Evolutionary conservation across 2,113 vertebrate genomes (phyloP).

Genomic region (Neolamprologus variostigma): DNA sequence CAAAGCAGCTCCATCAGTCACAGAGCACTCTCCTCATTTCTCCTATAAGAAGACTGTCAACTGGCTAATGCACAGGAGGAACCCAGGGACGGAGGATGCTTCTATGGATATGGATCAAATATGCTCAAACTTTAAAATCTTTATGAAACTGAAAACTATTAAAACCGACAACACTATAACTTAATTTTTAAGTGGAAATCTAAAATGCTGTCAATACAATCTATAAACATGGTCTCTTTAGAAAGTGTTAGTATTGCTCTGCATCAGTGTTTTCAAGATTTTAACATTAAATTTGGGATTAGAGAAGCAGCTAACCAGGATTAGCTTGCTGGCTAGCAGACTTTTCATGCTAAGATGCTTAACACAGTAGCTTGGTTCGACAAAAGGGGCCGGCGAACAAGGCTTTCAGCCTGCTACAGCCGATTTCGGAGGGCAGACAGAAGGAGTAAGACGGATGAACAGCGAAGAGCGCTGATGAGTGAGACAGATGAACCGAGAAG

Average conservation of each 20-base stretch:
- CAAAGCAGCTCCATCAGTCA: conserved; percentile 66
- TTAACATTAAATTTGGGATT: not conserved
- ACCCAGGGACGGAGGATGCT: conserved; percentile 24
- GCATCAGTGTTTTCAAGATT: not conserved
- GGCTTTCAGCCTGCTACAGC: conserved; percentile 19
- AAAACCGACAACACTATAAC: not conserved
- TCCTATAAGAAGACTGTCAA: conserved; percentile 62
- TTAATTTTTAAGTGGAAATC: not conserved
- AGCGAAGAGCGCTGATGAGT: conserved; percentile 32
- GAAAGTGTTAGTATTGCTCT: not conserved
- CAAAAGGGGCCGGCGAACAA: conserved; percentile 4
- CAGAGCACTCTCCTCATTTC: conserved; percentile 57
- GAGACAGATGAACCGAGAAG: conserved; percentile 42
- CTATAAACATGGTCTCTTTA: not conserved
- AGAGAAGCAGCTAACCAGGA: not conserved
- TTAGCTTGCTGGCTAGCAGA: conserved; percentile 1
- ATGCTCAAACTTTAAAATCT: conserved; percentile 1
- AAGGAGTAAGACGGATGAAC: conserved; percentile 44
- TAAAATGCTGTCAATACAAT: not conserved
- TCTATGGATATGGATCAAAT: conserved; percentile 26
- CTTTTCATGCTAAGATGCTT: conserved; percentile 7
- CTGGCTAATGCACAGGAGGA: conserved; percentile 49
- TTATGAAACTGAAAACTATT: not conserved
- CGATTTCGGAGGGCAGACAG: conserved; percentile 14
- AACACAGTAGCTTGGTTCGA: conserved; percentile 5